These are phyloP conservation scores for Sebastes oblongus DNA, from an alignment of 2,797 vertebrate species.

Conservation along the genomic window DNA sequence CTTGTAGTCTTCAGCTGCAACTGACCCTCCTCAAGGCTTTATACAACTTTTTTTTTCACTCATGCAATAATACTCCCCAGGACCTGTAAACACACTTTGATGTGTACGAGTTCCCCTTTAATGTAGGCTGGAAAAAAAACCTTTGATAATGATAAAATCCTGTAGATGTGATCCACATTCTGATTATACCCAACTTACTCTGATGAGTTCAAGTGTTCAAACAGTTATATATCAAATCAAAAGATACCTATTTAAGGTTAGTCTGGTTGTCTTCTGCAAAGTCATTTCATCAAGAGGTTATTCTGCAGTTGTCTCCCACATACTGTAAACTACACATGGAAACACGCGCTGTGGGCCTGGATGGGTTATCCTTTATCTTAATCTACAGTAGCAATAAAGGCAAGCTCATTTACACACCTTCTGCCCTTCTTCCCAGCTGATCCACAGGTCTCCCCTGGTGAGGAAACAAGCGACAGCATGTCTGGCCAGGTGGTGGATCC, in stretches of 20 bases:
- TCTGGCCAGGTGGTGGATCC: constrained; percentile 83
- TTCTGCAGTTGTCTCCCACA: not conserved
- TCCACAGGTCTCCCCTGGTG: constrained; percentile 81
- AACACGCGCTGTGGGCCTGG: accelerated
- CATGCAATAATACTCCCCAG: not conserved
- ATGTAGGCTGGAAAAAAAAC: not conserved
- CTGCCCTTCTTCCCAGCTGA: constrained; percentile 84
- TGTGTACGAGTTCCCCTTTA: not conserved
- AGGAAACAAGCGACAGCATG: constrained; percentile 84
- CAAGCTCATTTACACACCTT: constrained; percentile 63
- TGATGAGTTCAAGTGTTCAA: not conserved
- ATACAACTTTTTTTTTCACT: not conserved
- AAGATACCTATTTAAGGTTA: not conserved
- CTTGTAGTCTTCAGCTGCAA: not conserved
- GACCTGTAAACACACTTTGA: not conserved
- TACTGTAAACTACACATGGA: not conserved
- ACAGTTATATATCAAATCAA: not conserved
- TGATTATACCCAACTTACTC: not conserved
- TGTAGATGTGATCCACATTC: not conserved
- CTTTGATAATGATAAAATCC: not conserved
- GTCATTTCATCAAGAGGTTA: not conserved
- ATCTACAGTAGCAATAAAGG: not conserved
- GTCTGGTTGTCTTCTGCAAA: not conserved
- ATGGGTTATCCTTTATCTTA: not conserved
- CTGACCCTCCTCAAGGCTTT: not conserved